Base-by-base conservation (phyloP, 2,113 vertebrate species). In the Rhineura floridana region DNA sequence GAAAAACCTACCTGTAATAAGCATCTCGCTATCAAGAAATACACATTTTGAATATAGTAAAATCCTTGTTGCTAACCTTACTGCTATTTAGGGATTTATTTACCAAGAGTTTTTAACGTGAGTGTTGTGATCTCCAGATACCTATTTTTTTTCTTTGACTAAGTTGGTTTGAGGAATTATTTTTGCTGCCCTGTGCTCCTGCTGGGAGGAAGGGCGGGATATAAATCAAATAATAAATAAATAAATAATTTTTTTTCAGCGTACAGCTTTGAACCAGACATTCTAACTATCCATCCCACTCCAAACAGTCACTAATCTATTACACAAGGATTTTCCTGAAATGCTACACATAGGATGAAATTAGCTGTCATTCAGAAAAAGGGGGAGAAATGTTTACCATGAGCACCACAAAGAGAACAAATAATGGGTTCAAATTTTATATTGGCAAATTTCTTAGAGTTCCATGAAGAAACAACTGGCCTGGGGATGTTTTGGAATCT, bases 131-230 rank as follows among this genome's bases (percentile, higher is more conserved):
- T 55, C 93, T 59, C 42, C 88, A 85, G 48, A 83, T 81, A 91
- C 70, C 19, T 73, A 7, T 79, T 70, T 5, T 33, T 50, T 89
- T 55, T 84, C 36, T 72, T 85, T 83, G 69, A 12, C 75, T 12
- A 81, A 91, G 69, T 92, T 83, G n/a, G n/a, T n/a, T n/a, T n/a
- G n/a, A n/a, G 50, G 87, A 94, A 93, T 55, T 11, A 28, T 75
- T 91, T 77, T 81, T 81, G 15, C 50, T n/a, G n/a, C n/a, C n/a
- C n/a, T n/a, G n/a, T n/a, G n/a, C n/a, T n/a, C n/a, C n/a, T n/a
- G n/a, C n/a, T n/a, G n/a, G n/a, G n/a, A n/a, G n/a, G n/a, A n/a
- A n/a, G n/a, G n/a, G n/a, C n/a, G n/a, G n/a, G n/a, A n/a, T n/a
- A n/a, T n/a, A n/a, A n/a, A n/a, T n/a, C n/a, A n/a, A n/a, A n/a